Conservation (phyloP, 2,113 vertebrate genomes). For the Ammospiza caudacuta region DNA sequence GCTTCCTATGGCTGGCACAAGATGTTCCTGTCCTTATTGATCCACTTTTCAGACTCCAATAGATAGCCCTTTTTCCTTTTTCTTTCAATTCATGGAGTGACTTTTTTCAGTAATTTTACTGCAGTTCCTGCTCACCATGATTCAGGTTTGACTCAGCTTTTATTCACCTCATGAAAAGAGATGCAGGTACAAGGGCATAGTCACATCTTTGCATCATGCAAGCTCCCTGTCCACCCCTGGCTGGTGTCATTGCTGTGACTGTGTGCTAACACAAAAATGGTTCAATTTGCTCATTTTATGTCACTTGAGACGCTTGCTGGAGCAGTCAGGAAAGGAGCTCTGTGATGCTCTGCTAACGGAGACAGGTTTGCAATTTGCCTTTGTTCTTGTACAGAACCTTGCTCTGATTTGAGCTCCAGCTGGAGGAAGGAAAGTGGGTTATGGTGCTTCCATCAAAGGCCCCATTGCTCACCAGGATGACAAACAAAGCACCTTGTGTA, state of each 20-base stretch:
- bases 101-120: background rate
- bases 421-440: slow-evolving; percentile 22
- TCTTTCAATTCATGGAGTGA: background rate
- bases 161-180: background rate
- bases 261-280: background rate
- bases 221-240: background rate
- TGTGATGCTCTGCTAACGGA: background rate
- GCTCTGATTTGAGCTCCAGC: background rate
- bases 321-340: background rate
- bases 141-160: slow-evolving; percentile 27
- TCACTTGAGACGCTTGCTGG: background rate
- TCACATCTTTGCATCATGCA: background rate
- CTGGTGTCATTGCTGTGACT: background rate
- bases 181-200: background rate
- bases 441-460: background rate
- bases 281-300: background rate
- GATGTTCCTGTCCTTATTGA: background rate
- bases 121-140: background rate
- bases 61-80: background rate
- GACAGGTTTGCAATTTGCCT: background rate
- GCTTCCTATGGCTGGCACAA: background rate
- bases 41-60: background rate
- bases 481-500: background rate
- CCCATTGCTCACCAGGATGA: background rate
- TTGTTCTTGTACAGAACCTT: background rate